Evolutionary conservation across 2,888 invertebrate genomes (phyloP).

Genomic region (Parelbella ahira): DNA sequence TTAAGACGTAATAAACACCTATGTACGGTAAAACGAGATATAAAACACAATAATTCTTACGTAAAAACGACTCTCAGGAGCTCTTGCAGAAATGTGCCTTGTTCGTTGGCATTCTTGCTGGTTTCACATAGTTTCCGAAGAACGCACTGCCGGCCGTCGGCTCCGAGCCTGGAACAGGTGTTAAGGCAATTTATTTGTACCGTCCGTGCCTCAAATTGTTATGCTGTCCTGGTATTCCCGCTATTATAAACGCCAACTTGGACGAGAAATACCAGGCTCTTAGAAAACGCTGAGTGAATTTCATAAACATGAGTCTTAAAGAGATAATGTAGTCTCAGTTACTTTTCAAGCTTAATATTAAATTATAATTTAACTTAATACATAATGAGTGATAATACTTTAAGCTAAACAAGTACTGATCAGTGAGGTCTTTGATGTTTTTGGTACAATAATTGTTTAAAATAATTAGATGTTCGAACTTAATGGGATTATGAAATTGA

Average conservation of each 20-base stretch:
- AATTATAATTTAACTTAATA: neutral
- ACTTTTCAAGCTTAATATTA: too few relatives aligned
- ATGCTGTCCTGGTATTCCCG: conserved; percentile 19
- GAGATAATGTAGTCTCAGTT: neutral
- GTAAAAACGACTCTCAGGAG: conserved; percentile 83
- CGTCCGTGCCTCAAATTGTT: conserved; percentile 13
- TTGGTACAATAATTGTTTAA: too few relatives aligned
- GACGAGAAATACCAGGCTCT: conserved; percentile 8
- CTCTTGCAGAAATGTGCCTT: conserved; percentile 83
- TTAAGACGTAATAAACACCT: too few relatives aligned
- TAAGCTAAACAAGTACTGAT: too few relatives aligned
- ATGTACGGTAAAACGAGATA: neutral
- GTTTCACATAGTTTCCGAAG: conserved; percentile 84
- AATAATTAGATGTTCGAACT: too few relatives aligned
- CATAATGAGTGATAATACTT: too few relatives aligned
- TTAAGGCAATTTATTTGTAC: conserved; percentile 20
- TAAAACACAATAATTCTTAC: conserved; percentile 71
- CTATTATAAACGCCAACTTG: conserved; percentile 14
- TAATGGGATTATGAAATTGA: too few relatives aligned
- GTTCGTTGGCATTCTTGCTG: conserved; percentile 52
- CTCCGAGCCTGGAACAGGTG: conserved; percentile 66
- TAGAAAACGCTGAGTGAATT: too few relatives aligned
- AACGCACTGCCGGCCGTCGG: conserved; percentile 82
- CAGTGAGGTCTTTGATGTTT: too few relatives aligned
- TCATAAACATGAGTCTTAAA: too few relatives aligned